A percentile compares a stretch with the other conserved stretches of the same genome.
Conservation (phyloP, 2,888 invertebrate genomes). For the Temnothorax ravouxi region DNA sequence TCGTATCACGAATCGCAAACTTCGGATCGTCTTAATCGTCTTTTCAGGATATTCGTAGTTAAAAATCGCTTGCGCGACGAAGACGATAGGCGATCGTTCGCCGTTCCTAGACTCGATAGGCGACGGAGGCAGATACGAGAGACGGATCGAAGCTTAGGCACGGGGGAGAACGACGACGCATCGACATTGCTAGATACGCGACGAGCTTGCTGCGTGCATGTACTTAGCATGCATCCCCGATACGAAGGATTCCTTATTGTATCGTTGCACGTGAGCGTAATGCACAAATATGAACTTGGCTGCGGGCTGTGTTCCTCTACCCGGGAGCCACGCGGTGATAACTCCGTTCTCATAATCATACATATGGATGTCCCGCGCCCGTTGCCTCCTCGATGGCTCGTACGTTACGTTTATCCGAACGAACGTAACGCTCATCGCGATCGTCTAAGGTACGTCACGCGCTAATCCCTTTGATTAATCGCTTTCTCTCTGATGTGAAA, state of each 20-base stretch:
- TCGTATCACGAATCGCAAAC: neutral
- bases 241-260: conserved; percentile 86
- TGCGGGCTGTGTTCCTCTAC: conserved; percentile 78
- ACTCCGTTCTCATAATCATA: conserved; percentile 84
- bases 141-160: conserved; percentile 40
- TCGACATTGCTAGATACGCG: conserved; percentile 53
- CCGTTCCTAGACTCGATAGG: neutral
- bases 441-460: conserved; percentile 3
- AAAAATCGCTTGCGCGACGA: conserved; percentile 16
- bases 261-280: conserved; percentile 86
- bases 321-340: conserved; percentile 77
- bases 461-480: conserved; percentile 15
- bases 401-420: conserved; percentile 58
- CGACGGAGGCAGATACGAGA: conserved; percentile 15
- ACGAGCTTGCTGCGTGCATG: conserved; percentile 69
- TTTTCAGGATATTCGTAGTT: neutral
- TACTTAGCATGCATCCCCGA: conserved; percentile 86
- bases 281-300: conserved; percentile 85
- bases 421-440: conserved; percentile 59
- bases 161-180: conserved; percentile 43
- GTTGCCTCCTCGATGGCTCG: conserved; percentile 71
- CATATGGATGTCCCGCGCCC: conserved; percentile 82
- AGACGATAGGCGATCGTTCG: conserved; percentile 24
- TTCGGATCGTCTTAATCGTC: conserved; percentile 2
- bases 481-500: neutral